A percentile compares a stretch with the other conserved stretches of the same genome.
Conservation (phyloP, 2,888 invertebrate species). For the Seladonia tumulorum region DNA sequence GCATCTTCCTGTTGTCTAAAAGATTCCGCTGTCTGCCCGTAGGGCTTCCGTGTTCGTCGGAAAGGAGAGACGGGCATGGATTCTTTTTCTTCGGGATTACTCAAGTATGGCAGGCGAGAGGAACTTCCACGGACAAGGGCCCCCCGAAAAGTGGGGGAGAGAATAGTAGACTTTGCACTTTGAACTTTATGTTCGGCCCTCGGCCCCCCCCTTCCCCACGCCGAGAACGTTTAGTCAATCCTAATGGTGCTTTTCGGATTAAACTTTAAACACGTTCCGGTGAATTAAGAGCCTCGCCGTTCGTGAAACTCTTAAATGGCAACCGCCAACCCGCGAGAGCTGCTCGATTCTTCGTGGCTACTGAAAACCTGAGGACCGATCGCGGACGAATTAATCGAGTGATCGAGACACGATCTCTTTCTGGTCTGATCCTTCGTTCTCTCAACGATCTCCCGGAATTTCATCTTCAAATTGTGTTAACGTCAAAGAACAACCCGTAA, state of each 20-base stretch:
- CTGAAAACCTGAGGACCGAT: constrained; percentile 18
- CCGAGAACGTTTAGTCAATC: constrained; percentile 77
- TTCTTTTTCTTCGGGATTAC: constrained; percentile 57
- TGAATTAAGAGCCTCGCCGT: constrained; percentile 69
- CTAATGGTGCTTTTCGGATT: constrained; percentile 79
- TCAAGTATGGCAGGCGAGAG: constrained; percentile 42
- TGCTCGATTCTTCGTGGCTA: neutral
- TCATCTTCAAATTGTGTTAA: no score
- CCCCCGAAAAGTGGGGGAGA: constrained; percentile 34
- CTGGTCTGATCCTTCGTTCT: no score
- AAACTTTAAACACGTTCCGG: constrained; percentile 78
- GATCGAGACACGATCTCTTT: constrained; percentile 11
- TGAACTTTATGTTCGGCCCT: constrained; percentile 75
- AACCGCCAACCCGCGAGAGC: constrained; percentile 5
- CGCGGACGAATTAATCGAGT: constrained; percentile 44
- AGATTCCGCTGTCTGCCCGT: constrained; percentile 64
- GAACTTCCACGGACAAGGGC: constrained; percentile 40
- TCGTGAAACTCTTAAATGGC: constrained; percentile 48
- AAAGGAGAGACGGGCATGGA: constrained; percentile 55
- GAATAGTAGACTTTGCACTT: constrained; percentile 80
- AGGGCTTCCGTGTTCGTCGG: constrained; percentile 67
- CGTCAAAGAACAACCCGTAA: no score
- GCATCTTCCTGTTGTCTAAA: constrained; percentile 82
- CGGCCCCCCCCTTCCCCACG: constrained; percentile 17
- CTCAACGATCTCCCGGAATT: no score